These are phyloP conservation scores for Gymnorhina tibicen DNA, from an alignment of 2,113 vertebrate genomes.

Conservation along the genomic window DNA sequence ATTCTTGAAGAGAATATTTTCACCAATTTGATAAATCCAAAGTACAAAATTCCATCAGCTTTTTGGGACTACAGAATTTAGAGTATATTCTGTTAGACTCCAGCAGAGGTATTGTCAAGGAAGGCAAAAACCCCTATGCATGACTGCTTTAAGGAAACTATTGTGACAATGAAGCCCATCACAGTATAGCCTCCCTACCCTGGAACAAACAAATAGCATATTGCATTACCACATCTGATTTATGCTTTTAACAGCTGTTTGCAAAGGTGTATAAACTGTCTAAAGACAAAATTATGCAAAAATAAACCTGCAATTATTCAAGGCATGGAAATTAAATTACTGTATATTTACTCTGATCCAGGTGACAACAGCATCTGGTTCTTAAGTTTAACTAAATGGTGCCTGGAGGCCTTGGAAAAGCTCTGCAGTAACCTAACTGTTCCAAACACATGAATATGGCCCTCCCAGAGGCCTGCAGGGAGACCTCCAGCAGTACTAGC, in stretches of 20 bases:
- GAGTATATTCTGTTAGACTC: neutral
- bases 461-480: neutral
- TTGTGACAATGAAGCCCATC: slow-evolving; percentile 57
- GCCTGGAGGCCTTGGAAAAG: neutral
- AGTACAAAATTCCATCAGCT: neutral
- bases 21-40: neutral
- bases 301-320: neutral
- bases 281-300: neutral
- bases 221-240: neutral
- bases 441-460: neutral
- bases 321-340: neutral
- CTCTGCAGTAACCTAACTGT: neutral
- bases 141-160: slow-evolving; percentile 59
- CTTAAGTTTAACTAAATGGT: neutral
- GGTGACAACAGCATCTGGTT: neutral
- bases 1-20: neutral
- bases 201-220: neutral
- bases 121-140: slow-evolving; percentile 16
- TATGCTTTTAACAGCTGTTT: neutral
- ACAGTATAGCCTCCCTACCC: slow-evolving; percentile 48
- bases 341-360: neutral
- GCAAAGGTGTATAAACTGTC: neutral
- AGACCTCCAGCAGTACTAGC: neutral
- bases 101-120: slow-evolving; percentile 2
- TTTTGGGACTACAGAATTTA: neutral